These are phyloP conservation scores for Canis aureus DNA, from an alignment of 2,113 vertebrate genomes.

Conservation along the genomic window DNA sequence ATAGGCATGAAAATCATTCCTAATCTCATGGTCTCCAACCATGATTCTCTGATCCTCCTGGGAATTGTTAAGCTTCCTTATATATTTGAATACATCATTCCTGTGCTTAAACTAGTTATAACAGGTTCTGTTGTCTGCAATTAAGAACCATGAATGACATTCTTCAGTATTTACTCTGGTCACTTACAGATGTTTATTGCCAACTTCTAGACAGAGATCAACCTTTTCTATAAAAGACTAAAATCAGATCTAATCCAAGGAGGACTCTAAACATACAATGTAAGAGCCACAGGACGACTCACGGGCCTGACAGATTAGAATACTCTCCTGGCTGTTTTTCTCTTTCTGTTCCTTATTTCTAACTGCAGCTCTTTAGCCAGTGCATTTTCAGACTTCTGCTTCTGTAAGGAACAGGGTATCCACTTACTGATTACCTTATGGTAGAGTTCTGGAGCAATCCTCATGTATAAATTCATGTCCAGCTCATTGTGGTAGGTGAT, in stretches of 20 bases:
- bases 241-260: constrained; percentile 14
- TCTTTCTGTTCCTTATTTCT: background rate
- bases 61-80: background rate
- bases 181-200: background rate
- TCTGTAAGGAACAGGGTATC: background rate
- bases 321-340: background rate
- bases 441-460: constrained; percentile 98
- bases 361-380: background rate
- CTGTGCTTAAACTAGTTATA: constrained; percentile 42
- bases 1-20: background rate
- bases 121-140: constrained; percentile 5
- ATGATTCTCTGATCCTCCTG: background rate
- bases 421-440: constrained; percentile 92
- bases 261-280: background rate
- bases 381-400: background rate
- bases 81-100: background rate
- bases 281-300: background rate
- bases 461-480: constrained; percentile 99
- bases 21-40: background rate
- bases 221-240: background rate
- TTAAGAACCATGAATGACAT: background rate
- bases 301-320: background rate
- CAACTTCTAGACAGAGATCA: background rate
- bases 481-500: constrained; percentile 98
- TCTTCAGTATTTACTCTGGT: constrained; percentile 20